Percentiles rank a stretch among this genome's conserved stretches.
Evolutionary conservation across 2,797 vertebrate genomes (phyloP).

Genomic region (Crenuchus spilurus): DNA sequence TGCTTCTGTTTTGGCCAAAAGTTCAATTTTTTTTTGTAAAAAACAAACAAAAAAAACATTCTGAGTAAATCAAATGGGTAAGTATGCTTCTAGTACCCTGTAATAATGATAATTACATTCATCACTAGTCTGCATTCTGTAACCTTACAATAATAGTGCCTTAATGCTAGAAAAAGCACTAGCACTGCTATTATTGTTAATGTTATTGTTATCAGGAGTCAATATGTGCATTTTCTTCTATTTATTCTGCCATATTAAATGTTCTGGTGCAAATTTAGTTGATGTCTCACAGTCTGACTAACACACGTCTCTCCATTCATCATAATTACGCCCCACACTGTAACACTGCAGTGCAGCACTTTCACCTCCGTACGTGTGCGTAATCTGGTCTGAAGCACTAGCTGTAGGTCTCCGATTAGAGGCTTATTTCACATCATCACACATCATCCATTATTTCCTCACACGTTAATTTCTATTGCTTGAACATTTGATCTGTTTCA

Average conservation of each 20-base stretch:
- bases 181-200: background rate
- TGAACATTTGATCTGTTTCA: background rate
- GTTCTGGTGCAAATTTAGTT: background rate
- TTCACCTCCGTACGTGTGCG: slow-evolving; percentile 26
- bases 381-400: background rate
- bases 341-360: slow-evolving; percentile 53
- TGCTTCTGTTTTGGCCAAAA: slow-evolving; percentile 1
- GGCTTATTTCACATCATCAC: background rate
- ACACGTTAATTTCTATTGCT: background rate
- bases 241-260: background rate
- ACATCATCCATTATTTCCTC: slow-evolving; percentile 5
- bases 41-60: background rate
- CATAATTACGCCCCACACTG: slow-evolving; percentile 45
- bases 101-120: slow-evolving; percentile 7
- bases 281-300: slow-evolving; percentile 17
- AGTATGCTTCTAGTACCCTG: background rate
- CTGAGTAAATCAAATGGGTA: background rate
- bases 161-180: background rate
- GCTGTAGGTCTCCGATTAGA: background rate
- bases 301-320: slow-evolving; percentile 49
- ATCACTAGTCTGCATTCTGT: background rate
- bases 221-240: no score
- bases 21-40: background rate
- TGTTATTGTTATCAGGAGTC: background rate
- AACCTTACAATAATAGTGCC: background rate